Evolutionary conservation across 1,140 invertebrate genomes (phyloP).

Genomic region (Leptinotarsa texana): DNA sequence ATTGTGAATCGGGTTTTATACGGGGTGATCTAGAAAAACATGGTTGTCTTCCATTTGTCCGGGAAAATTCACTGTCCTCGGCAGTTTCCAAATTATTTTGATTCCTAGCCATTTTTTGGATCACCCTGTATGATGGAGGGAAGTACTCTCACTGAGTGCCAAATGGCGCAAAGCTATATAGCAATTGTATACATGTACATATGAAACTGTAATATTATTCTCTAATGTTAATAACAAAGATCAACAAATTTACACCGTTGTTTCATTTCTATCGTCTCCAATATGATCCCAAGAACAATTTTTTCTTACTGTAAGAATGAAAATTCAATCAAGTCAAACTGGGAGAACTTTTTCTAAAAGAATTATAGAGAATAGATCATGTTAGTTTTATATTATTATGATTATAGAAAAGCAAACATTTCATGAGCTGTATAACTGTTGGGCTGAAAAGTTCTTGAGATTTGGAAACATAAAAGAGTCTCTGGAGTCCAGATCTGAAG

Average conservation of each 20-base stretch:
- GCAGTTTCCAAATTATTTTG: not conserved
- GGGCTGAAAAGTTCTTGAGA: too few species aligned
- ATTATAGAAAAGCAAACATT: too few species aligned
- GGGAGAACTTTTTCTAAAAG: too few species aligned
- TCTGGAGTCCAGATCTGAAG: too few species aligned
- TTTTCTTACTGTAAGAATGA: too few species aligned
- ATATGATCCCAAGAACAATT: too few species aligned
- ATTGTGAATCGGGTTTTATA: constrained; percentile 18
- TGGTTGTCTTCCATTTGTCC: constrained; percentile 4
- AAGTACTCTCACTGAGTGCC: constrained; percentile 44
- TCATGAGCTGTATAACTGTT: too few species aligned
- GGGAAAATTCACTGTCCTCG: not conserved
- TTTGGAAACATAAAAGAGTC: too few species aligned
- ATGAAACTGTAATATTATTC: constrained; percentile 46
- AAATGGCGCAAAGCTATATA: constrained; percentile 43
- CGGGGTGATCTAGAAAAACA: constrained; percentile 13
- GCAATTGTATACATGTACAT: constrained; percentile 46
- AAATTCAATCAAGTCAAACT: too few species aligned
- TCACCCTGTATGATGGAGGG: constrained; percentile 36
- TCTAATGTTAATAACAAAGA: constrained; percentile 46
- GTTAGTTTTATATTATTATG: too few species aligned
- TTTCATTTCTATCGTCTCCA: constrained; percentile 15
- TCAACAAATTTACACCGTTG: constrained; percentile 34
- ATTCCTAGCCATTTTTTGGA: not conserved
- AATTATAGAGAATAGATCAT: too few species aligned